A percentile compares a stretch with the other conserved stretches of the same genome.
phyloP scores from a whole-genome alignment of 2,113 vertebrate species.

The Neoarius graeffei region DNA sequence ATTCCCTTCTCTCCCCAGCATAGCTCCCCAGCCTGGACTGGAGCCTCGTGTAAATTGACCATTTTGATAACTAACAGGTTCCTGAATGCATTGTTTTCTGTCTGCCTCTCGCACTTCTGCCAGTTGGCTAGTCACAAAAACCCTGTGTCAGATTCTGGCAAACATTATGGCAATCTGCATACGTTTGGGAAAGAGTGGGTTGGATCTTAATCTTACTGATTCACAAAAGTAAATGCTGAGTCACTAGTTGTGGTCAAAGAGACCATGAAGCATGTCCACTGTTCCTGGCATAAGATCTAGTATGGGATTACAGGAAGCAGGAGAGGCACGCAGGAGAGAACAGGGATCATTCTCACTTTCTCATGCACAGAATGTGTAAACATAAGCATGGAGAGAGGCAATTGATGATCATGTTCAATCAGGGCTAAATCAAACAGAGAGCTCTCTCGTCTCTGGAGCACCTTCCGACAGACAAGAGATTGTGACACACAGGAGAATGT shows the following conservation, averaged over 20 bases:
- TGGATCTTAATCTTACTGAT: slow-evolving; percentile 9
- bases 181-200: slow-evolving; percentile 19
- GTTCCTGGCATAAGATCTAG: slow-evolving; percentile 15
- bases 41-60: slow-evolving; percentile 34
- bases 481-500: slow-evolving; percentile 34
- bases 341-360: not conserved
- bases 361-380: slow-evolving; percentile 28
- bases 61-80: slow-evolving; percentile 44
- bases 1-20: slow-evolving; percentile 21
- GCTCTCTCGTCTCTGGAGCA: slow-evolving; percentile 34
- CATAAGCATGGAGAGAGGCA: slow-evolving; percentile 26
- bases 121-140: slow-evolving; percentile 29
- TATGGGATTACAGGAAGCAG: slow-evolving; percentile 25
- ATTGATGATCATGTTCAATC: slow-evolving; percentile 45
- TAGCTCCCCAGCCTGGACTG: slow-evolving; percentile 16
- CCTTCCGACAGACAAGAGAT: slow-evolving; percentile 35
- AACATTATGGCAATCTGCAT: slow-evolving; percentile 14
- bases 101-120: slow-evolving; percentile 1
- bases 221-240: slow-evolving; percentile 30
- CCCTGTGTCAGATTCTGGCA: not conserved
- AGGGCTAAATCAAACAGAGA: slow-evolving; percentile 46
- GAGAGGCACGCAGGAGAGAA: not conserved
- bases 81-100: slow-evolving; percentile 20
- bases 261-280: slow-evolving; percentile 3
- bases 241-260: slow-evolving; percentile 19